Conservation (phyloP, 2,797 vertebrate species). For the Microctenopoma stevenorrisi region DNA sequence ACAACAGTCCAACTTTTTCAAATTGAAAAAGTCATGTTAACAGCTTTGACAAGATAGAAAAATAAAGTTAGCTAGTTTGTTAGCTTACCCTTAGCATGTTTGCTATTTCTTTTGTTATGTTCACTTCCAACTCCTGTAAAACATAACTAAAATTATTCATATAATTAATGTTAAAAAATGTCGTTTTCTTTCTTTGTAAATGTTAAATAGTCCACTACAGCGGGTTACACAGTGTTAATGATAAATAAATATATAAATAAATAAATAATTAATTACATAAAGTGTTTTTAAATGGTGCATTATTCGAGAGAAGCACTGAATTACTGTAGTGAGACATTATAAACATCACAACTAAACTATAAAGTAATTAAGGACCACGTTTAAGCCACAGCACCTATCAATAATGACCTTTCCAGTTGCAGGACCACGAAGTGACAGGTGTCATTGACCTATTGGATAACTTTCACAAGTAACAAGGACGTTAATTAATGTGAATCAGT, state of each 20-base stretch:
- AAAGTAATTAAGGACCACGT: constrained; percentile 7
- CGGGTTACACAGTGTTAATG: not conserved
- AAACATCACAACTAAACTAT: not conserved
- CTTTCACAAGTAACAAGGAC: constrained; percentile 31
- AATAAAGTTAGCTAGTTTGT: too few species aligned
- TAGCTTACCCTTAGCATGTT: too few species aligned
- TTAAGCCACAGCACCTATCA: not conserved
- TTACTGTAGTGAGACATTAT: not conserved
- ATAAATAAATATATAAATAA: too few species aligned
- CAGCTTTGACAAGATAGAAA: too few species aligned
- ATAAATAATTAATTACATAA: constrained; percentile 20
- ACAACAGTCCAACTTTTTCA: too few species aligned
- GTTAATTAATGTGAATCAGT: not conserved
- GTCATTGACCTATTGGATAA: constrained; percentile 79
- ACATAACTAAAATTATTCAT: too few species aligned
- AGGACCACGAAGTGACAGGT: constrained; percentile 60
- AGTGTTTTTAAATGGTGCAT: not conserved
- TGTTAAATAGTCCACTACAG: not conserved
- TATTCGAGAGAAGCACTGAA: not conserved
- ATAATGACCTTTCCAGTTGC: constrained; percentile 16
- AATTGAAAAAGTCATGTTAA: too few species aligned
- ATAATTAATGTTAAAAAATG: too few species aligned
- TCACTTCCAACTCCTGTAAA: too few species aligned
- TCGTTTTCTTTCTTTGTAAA: not conserved
- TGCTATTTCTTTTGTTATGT: too few species aligned